Evolutionary conservation across 2,888 invertebrate genomes (phyloP), one percentile per base, ranked within the genome.

Genomic region (Rosalia funebris): DNA sequence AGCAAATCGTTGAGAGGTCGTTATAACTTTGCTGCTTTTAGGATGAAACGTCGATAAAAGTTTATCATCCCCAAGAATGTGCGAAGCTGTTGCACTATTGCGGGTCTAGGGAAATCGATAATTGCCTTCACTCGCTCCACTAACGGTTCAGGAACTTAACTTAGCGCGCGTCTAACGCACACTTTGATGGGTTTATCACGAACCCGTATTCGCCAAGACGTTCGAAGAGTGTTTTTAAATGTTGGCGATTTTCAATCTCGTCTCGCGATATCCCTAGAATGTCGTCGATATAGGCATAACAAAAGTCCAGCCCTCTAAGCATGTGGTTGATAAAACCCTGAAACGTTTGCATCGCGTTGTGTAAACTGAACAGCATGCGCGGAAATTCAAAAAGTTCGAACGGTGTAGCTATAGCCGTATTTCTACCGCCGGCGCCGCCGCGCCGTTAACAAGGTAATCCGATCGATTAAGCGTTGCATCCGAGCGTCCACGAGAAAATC

Each of bases 271-370:
- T n/a, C n/a, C n/a, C n/a, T n/a, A n/a, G n/a, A n/a, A n/a, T n/a
- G n/a, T n/a, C n/a, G n/a, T n/a, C n/a, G n/a, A n/a, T n/a, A n/a
- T n/a, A n/a, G n/a, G n/a, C n/a, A n/a, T n/a, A 3, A 25, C 25
- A 25, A 25, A 5, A 25, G 3, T 9, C 25, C 25, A 25, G 46
- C 1, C 71, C 73, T 2, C 71, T 53, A 0, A 69, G 17, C 2
- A 69, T 67, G 3, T 70, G 69, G 37, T 80, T 75, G 10, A 81
- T 74, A 25, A 79, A 79, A 2, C 77, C 68, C 54, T 79, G 76
- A 65, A 82, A 76, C 0, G 78, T 78, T 62, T 81, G 77, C 1
- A 75, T 75, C 0, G 81, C 78, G 55, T 82, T 81, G 0, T 77
- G 34, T 0, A 81, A 66, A 0, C 81, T 80, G 19, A 80, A 81